Base-by-base conservation (phyloP, 2,888 invertebrate species). In the Drosophila nr. perissopoda region DNA sequence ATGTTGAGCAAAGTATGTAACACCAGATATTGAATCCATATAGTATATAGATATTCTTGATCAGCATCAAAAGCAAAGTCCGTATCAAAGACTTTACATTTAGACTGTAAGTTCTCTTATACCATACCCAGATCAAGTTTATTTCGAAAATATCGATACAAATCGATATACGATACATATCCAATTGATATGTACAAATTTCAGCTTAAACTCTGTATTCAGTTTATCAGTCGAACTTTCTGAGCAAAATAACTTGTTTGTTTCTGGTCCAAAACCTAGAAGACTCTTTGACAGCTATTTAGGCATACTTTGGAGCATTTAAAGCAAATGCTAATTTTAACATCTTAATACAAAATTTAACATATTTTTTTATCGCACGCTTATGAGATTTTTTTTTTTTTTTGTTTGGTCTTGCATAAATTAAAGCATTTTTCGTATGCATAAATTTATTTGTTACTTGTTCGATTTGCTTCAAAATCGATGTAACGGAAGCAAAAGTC, bases 281-380 rank as follows among this genome's bases (percentile, higher is more conserved):
- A 7, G 8, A 25, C 40, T 58, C 33, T 54, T 71, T 72, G 59
- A 70, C 59, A 60, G 72, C 46, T 49, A n/a, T 31, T 68, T 59
- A 25, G 34, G 18, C 25, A 21, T 5, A 21, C 13, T 36, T 56
- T 56, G 6, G 0, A 54, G 38, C 13, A 38, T 38, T 34, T 56
- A 8, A n/a, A 34, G 13, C 11, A 34, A 31, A 52, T 40, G 53
- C 16, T 18, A 25, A 29, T 46, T 52, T 64, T 25, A 52, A 36
- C 66, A 31, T 36, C 36, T n/a, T 16, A 31, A 67, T 53, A 54
- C n/a, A n/a, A 49, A 27, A 33, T 34, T 49, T 34, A 27, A 49
- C 48, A 67, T 16, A 67, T 46, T 38, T 67, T 48, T 53, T 53
- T 53, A 25, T 66, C 16, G 25, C 66, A 65, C 13, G 51, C 38